phyloP scores from a whole-genome alignment of 2,888 invertebrate species.

The Zaprionus bogoriensis region DNA sequence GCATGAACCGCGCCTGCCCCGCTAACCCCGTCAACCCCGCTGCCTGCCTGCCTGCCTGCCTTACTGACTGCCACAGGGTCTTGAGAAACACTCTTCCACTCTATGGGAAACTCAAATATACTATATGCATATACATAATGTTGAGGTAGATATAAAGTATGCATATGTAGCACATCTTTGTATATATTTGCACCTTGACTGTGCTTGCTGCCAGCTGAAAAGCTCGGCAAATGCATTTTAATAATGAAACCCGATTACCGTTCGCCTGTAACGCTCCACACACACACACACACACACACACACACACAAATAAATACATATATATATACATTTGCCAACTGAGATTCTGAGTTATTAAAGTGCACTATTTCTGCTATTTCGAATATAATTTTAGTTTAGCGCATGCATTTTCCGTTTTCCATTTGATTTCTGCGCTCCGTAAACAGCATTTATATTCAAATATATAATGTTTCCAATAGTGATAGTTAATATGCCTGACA shows the following conservation, averaged over 20 bases:
- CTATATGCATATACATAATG: not conserved
- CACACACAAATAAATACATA: not conserved
- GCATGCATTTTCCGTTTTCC: too few relatives aligned
- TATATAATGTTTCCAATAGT: too few relatives aligned
- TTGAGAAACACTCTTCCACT: not conserved
- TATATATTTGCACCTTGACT: too few relatives aligned
- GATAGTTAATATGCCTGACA: too few relatives aligned
- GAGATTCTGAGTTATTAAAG: not conserved
- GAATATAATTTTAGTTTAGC: too few relatives aligned
- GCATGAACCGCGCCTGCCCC: not conserved
- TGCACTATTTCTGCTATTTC: not conserved
- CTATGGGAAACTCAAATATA: not conserved
- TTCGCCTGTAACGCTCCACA: constrained; percentile 2
- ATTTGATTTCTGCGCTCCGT: too few relatives aligned
- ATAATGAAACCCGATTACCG: constrained; percentile 9
- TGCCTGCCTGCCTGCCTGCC: too few relatives aligned
- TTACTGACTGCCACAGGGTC: too few relatives aligned
- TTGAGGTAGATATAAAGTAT: not conserved
- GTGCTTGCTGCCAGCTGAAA: not conserved
- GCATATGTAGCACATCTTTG: too few relatives aligned
- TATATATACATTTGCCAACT: not conserved
- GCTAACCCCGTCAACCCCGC: not conserved
- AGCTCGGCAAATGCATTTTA: constrained; percentile 14
- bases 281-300: not conserved
- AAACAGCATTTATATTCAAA: too few relatives aligned